These are phyloP conservation scores for Myathropa florea DNA, from an alignment of 2,888 invertebrate genomes.

Conservation along the genomic window DNA sequence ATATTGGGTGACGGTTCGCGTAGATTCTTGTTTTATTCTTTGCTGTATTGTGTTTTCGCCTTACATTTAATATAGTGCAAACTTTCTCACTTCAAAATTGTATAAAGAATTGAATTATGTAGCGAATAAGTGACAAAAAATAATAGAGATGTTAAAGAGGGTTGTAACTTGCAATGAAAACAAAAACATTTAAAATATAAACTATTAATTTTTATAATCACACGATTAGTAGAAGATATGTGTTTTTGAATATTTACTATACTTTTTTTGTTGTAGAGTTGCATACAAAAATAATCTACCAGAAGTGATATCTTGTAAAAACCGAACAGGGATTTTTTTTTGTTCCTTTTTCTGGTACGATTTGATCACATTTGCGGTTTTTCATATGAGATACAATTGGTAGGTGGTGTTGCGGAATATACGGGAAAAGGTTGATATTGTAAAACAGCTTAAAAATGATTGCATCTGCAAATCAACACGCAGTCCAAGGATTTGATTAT, in stretches of 20 bases:
- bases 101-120: constrained; percentile 44
- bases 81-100: constrained; percentile 29
- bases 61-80: background rate
- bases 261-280: background rate
- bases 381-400: no score
- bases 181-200: constrained; percentile 43
- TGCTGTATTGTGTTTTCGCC: background rate
- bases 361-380: no score
- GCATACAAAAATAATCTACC: no score
- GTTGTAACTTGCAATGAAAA: constrained; percentile 60
- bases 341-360: no score
- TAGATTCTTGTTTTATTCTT: background rate
- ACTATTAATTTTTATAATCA: constrained; percentile 63
- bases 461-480: no score
- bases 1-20: background rate
- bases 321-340: no score
- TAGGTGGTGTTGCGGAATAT: no score
- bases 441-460: no score
- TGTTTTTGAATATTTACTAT: background rate
- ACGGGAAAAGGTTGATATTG: no score
- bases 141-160: constrained; percentile 50
- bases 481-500: no score
- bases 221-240: constrained; percentile 11
- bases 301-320: no score
- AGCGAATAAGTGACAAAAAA: constrained; percentile 50